Evolutionary conservation across 2,888 invertebrate genomes (phyloP).

Genomic region (Zelleria hepariella): DNA sequence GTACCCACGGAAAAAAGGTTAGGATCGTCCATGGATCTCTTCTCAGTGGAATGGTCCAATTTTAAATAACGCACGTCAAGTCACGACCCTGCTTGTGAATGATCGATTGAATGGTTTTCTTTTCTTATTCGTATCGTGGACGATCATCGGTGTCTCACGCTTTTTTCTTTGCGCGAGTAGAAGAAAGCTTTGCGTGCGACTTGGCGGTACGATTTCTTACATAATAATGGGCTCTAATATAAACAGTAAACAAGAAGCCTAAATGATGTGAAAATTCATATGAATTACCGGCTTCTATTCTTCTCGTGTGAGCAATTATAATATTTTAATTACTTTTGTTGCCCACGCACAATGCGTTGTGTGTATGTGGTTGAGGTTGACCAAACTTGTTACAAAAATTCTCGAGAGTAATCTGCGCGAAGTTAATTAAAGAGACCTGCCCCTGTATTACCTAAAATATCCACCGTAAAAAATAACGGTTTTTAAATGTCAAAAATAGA

Average conservation of each 20-base stretch:
- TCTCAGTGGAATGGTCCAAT: neutral
- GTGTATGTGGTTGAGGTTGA: too few species aligned
- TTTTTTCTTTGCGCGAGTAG: neutral
- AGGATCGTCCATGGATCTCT: neutral
- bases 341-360: neutral
- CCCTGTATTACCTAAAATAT: too few species aligned
- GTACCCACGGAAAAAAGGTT: neutral
- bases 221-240: neutral
- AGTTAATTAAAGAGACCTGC: too few species aligned
- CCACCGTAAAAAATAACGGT: too few species aligned
- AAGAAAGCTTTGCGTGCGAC: conserved; percentile 3
- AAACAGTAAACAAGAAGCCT: neutral
- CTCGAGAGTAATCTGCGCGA: too few species aligned
- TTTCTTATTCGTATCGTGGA: neutral
- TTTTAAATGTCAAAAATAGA: too few species aligned
- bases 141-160: neutral
- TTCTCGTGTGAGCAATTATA: neutral
- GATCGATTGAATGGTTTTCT: neutral
- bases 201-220: neutral
- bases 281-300: neutral
- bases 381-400: neutral
- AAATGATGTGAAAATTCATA: neutral
- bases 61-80: neutral
- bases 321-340: neutral
- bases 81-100: neutral